A percentile compares a stretch with the other conserved stretches of the same genome.
These are phyloP conservation scores for Hypercompe scribonia DNA, from an alignment of 2,888 invertebrate species.

Conservation along the genomic window DNA sequence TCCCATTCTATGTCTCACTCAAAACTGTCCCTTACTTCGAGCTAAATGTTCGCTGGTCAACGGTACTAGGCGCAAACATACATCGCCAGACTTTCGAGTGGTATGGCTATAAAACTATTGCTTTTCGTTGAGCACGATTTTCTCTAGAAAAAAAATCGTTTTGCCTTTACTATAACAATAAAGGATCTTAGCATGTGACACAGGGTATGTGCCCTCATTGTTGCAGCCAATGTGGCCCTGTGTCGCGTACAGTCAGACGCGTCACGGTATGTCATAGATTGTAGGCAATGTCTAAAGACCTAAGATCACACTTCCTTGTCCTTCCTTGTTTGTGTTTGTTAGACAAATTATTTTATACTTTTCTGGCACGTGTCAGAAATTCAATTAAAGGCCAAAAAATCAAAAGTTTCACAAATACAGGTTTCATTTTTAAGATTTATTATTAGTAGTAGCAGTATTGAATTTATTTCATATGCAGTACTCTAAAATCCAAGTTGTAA, in stretches of 20 bases:
- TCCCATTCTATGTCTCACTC: not conserved
- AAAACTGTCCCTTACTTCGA: too few relatives aligned
- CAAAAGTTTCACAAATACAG: too few relatives aligned
- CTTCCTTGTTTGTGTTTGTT: too few relatives aligned
- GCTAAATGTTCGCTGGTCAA: too few relatives aligned
- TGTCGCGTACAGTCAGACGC: not conserved
- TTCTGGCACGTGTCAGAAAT: too few relatives aligned
- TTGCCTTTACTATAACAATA: not conserved
- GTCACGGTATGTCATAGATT: too few relatives aligned
- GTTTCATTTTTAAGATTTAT: too few relatives aligned
- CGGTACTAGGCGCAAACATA: not conserved
- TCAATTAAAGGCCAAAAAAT: too few relatives aligned
- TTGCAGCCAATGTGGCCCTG: not conserved
- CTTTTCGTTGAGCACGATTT: not conserved
- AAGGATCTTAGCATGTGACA: not conserved
- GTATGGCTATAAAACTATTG: not conserved
- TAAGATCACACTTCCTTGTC: too few relatives aligned
- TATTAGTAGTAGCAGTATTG: too few relatives aligned
- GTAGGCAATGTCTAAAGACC: too few relatives aligned
- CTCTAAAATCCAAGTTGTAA: conserved; percentile 36
- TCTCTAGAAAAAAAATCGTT: not conserved
- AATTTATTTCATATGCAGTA: not conserved
- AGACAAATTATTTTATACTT: too few relatives aligned
- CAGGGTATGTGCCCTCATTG: not conserved
- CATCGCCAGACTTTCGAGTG: not conserved